These are phyloP conservation scores for Linnaemya vulpina DNA, from an alignment of 2,888 invertebrate species.

Conservation along the genomic window DNA sequence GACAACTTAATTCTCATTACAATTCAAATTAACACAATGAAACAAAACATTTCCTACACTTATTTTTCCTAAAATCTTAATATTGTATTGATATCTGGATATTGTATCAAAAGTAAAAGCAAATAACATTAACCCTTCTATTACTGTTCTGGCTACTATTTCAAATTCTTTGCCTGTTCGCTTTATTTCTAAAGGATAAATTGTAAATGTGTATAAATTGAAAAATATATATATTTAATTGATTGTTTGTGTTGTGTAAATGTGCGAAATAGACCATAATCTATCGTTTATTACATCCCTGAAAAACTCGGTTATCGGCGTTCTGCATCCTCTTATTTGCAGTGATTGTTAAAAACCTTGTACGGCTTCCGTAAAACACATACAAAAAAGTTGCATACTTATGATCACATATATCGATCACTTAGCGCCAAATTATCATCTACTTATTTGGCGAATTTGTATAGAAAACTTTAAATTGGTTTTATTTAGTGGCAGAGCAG, in stretches of 20 bases:
- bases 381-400: neutral
- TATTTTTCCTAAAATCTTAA: neutral
- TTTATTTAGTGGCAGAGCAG: too few relatives aligned
- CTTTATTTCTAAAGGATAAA: constrained; percentile 6
- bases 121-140: neutral
- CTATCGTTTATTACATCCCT: neutral
- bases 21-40: constrained; percentile 2
- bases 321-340: neutral
- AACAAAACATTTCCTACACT: neutral
- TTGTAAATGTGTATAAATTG: constrained; percentile 42
- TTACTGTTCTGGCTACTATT: neutral
- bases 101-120: constrained; percentile 7
- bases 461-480: too few relatives aligned
- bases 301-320: neutral
- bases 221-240: constrained; percentile 18
- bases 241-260: constrained; percentile 39
- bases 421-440: neutral
- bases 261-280: constrained; percentile 27
- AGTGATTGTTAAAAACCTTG: neutral
- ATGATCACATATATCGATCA: neutral
- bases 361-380: neutral
- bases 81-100: constrained; percentile 11
- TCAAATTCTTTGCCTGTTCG: neutral
- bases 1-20: neutral
- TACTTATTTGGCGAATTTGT: too few relatives aligned